These are phyloP conservation scores for Falco peregrinus DNA, from an alignment of 2,797 vertebrate species.

Conservation along the genomic window DNA sequence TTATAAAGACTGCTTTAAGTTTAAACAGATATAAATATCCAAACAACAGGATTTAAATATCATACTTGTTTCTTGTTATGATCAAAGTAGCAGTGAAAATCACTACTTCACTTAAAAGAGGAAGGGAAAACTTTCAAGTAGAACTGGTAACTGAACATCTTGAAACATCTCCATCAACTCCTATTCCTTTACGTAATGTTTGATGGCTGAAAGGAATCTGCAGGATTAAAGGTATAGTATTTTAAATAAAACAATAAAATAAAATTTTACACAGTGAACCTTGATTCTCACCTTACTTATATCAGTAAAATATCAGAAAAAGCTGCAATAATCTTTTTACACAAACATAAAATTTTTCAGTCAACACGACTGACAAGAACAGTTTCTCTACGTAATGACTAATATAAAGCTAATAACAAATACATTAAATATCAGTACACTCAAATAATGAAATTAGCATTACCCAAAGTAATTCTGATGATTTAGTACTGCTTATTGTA, in stretches of 20 bases:
- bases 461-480: not conserved
- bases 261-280: not conserved
- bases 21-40: constrained; percentile 14
- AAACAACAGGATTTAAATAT: not conserved
- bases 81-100: not conserved
- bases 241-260: not conserved
- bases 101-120: not conserved
- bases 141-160: not conserved
- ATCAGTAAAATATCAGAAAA: not conserved
- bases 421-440: not conserved
- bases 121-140: not conserved
- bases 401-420: not conserved
- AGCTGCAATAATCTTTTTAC: not conserved
- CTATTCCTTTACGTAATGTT: not conserved
- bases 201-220: not conserved
- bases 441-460: not conserved
- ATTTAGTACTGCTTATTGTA: not conserved
- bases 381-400: not conserved
- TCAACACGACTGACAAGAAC: not conserved
- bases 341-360: not conserved
- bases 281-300: not conserved
- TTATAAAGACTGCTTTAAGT: not conserved
- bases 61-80: not conserved
- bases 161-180: not conserved
- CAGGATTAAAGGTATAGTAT: not conserved